Percentiles rank a stretch among this genome's conserved stretches.
phyloP scores from a whole-genome alignment of 2,113 vertebrate species.

The Synchiropus splendidus region DNA sequence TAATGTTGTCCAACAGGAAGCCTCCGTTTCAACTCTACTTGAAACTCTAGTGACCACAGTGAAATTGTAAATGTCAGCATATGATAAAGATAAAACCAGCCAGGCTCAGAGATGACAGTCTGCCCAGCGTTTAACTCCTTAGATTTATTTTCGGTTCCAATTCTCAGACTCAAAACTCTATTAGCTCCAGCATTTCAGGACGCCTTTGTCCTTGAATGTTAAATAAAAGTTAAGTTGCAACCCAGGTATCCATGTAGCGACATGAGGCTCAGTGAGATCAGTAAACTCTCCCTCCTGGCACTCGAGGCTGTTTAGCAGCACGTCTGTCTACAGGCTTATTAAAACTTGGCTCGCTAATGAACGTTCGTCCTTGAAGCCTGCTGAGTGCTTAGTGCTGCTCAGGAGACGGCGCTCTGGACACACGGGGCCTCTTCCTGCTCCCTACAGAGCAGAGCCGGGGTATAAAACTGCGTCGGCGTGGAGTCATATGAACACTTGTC shows the following conservation, averaged over 20 bases:
- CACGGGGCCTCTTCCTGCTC: slow-evolving; percentile 60
- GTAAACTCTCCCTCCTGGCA: slow-evolving; percentile 55
- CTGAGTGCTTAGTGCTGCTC: slow-evolving; percentile 53
- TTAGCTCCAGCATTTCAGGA: too few species aligned
- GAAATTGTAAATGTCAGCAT: too few species aligned
- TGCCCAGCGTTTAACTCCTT: too few species aligned
- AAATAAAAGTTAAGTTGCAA: background rate
- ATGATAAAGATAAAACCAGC: too few species aligned
- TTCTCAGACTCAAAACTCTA: too few species aligned
- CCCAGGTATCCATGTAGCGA: slow-evolving; percentile 38
- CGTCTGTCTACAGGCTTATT: slow-evolving; percentile 65
- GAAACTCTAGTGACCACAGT: too few species aligned
- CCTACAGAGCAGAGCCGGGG: slow-evolving; percentile 39
- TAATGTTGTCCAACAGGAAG: too few species aligned
- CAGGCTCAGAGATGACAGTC: too few species aligned
- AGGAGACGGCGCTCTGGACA: slow-evolving; percentile 44
- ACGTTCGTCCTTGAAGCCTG: slow-evolving; percentile 58
- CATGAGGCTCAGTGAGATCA: slow-evolving; percentile 45
- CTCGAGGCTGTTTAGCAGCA: slow-evolving; percentile 52
- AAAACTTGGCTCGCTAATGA: slow-evolving; percentile 65
- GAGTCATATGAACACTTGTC: slow-evolving; percentile 51
- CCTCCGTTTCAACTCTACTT: too few species aligned
- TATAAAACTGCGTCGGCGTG: slow-evolving; percentile 44
- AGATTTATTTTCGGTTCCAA: too few species aligned
- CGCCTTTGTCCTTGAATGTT: too few species aligned